phyloP scores from a whole-genome alignment of 1,140 invertebrate genomes.

The Atta colombica region DNA sequence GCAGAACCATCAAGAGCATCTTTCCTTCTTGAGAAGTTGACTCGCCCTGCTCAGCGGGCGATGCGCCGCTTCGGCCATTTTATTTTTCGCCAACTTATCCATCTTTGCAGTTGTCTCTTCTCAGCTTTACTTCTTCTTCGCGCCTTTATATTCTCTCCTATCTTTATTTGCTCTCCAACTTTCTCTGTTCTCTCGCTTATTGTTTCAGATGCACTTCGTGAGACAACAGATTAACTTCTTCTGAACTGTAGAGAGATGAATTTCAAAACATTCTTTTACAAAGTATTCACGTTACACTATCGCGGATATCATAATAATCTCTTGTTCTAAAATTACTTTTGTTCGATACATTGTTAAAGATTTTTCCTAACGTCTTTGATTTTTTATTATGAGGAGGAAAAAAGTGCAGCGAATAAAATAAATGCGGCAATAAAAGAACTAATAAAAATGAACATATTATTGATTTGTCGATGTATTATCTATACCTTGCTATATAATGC shows the following conservation, averaged over 20 bases:
- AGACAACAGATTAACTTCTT: background rate
- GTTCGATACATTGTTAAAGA: background rate
- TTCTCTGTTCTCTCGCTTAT: slow-evolving; percentile 8
- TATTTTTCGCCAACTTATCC: slow-evolving; percentile 60
- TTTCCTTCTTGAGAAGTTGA: slow-evolving; percentile 14
- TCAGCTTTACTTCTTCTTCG: background rate
- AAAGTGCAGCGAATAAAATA: background rate
- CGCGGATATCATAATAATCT: background rate
- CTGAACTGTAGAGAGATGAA: background rate
- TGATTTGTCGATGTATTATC: slow-evolving; percentile 3
- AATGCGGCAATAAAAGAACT: background rate
- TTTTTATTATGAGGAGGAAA: background rate
- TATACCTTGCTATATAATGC: background rate
- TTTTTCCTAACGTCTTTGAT: background rate
- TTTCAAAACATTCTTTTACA: background rate
- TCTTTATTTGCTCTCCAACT: slow-evolving; percentile 8
- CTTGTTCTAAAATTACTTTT: background rate
- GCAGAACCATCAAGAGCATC: slow-evolving; percentile 66
- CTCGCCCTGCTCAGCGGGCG: background rate
- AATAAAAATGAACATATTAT: background rate
- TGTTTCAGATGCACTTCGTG: background rate
- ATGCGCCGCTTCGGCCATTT: slow-evolving; percentile 55
- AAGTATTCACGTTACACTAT: background rate
- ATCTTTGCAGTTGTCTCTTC: slow-evolving; percentile 10
- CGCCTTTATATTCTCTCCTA: background rate